Evolutionary conservation across 2,113 vertebrate genomes (phyloP), one percentile per base, ranked within the genome.

Genomic region (Phylloscopus whistleri): DNA sequence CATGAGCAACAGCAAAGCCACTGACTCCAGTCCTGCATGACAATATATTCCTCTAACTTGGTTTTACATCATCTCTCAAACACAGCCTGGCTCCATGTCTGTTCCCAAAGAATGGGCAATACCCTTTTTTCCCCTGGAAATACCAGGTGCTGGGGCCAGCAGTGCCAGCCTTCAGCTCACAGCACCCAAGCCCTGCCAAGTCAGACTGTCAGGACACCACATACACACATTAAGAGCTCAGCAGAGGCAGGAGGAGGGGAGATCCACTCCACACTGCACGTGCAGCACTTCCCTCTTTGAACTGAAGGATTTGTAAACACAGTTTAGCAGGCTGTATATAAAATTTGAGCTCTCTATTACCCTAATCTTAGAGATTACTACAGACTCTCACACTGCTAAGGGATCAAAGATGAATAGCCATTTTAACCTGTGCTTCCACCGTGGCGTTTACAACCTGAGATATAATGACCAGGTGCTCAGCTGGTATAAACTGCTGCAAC

Each of bases 401-500:
- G 48, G 68, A 75, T 78, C 88, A 89, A 67, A 88, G 87, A 73
- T 56, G 44, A 94, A 93, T n/a, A 44, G 48, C 44, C 52, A 44
- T 90, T 90, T 86, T 70, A 94, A 55, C 83, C 76, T 56, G 33
- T 70, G 79, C 82, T 94, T 86, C 76, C 79, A 86, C 69, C 26
- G 37, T 51, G 82, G 70, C 60, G 92, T 87, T 95, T 84, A 72
- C 59, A 77, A 37, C 41, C 13, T 68, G 85, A 90, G 51, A 37
- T 49, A 7, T 70, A 97, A 94, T 79, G 90, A 88, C 68, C 79
- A 94, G 79, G 88, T 92, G 64, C 76, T 90, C 88, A 88, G 85
- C 68, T 78, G 81, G 24, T 75, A 60, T 90, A 72, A 96, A 92
- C 90, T 75, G 46, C 87, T 76, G 73, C 67, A 70, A 68, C 62